Base-by-base conservation (phyloP, 2,888 invertebrate species). In the Lymantria monacha region DNA sequence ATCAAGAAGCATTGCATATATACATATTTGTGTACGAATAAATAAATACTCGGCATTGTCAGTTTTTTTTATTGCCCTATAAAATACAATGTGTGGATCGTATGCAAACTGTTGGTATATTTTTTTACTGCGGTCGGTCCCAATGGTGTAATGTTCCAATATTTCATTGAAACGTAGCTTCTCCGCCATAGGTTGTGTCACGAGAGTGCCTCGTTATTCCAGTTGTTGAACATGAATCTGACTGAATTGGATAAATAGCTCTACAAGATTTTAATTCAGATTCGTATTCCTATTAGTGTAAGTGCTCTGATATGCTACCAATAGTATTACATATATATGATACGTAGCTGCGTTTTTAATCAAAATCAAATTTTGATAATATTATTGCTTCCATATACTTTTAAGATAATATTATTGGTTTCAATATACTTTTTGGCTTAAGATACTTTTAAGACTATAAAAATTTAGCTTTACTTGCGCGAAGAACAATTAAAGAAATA, bases 11-110 rank as follows among this genome's bases (percentile, higher is more conserved):
- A 44, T n/a, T n/a, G n/a, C n/a, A n/a, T n/a, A n/a, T n/a, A n/a
- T n/a, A n/a, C n/a, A 31, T 48, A 37, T 41, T 13, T 22, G n/a
- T 22, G 10, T 22, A 30, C 10, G 15, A 42, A 42, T 49, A 45
- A 54, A 54, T 31, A 41, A 31, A 55, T 61, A 63, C 46, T 42
- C 47, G 47, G 22, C n/a, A 42, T 42, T 41, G 14, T 41, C 41
- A 41, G 41, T 41, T 41, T 14, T 14, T 41, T 41, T 41, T 41
- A 41, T 14, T 14, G 41, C 3, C 7, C 3, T 41, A 41, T 12
- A 41, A 41, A 41, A 14, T 14, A 41, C 41, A 14, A 41, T 41
- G 41, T 9, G 41, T 9, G 7, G 14, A 10, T 38, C 15, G 41
- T 41, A 14, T 41, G 9, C 15, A 41, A 11, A 41, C 8, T 9